Evolutionary conservation across 2,888 invertebrate species (phyloP).

Genomic region (Diaphora mendica): DNA sequence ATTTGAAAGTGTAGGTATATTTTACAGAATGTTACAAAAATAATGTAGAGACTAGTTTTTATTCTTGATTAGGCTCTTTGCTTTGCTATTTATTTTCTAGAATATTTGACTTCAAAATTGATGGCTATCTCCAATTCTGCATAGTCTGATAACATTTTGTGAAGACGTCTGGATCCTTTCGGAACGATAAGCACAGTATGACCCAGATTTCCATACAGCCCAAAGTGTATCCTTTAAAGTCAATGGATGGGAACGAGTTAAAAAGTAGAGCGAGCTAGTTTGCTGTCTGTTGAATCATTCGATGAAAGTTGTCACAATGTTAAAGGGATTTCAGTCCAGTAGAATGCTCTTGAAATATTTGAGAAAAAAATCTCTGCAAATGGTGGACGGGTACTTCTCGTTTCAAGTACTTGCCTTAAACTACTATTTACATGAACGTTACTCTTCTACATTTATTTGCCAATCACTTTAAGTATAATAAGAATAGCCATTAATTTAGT

Average conservation of each 20-base stretch:
- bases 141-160: not conserved
- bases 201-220: not conserved
- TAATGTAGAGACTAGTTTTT: not conserved
- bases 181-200: not conserved
- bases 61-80: not conserved
- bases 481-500: too few species aligned
- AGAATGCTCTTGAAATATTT: not conserved
- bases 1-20: not conserved
- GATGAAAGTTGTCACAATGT: not conserved
- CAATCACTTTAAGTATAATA: too few species aligned
- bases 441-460: too few species aligned
- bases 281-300: not conserved
- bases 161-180: not conserved
- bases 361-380: not conserved
- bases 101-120: not conserved
- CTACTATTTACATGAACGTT: not conserved
- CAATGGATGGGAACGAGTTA: not conserved
- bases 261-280: not conserved
- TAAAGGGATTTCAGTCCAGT: not conserved
- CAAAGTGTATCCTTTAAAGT: not conserved
- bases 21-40: not conserved
- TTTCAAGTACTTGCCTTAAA: not conserved
- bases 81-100: not conserved
- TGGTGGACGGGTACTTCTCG: too few species aligned
- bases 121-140: not conserved